Conservation (phyloP, 2,888 invertebrate species). For the Aphodius sticticus region DNA sequence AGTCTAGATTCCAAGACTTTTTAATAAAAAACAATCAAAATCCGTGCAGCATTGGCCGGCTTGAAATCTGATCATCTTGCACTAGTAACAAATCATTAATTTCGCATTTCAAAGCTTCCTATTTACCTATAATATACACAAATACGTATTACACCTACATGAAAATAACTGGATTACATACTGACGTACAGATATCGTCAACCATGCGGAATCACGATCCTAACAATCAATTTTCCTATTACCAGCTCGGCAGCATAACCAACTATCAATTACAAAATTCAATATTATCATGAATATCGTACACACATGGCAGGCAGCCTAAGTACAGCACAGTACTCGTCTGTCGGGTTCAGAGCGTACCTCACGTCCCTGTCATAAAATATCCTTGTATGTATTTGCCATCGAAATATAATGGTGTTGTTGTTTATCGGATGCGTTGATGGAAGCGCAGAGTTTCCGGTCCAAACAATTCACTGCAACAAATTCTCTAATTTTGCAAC, state of each 20-base stretch:
- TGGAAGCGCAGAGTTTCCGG: neutral
- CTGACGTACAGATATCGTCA: neutral
- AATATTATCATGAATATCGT: neutral
- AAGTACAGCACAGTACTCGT: neutral
- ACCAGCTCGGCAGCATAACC: neutral
- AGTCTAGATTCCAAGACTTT: no score
- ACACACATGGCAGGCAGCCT: neutral
- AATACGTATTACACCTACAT: no score
- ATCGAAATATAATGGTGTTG: neutral
- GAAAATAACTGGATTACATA: no score
- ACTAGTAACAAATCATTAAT: no score
- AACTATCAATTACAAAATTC: neutral
- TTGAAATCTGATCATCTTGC: no score
- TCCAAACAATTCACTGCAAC: neutral
- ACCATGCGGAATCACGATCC: neutral
- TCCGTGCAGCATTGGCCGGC: no score
- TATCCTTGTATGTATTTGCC: neutral
- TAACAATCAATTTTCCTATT: conserved; percentile 4
- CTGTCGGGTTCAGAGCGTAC: neutral
- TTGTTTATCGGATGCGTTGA: neutral
- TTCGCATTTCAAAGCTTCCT: no score
- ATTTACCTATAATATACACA: no score
- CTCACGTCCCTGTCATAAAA: neutral
- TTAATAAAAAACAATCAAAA: no score
- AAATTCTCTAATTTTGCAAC: no score